Base-by-base conservation (phyloP, 2,113 vertebrate genomes). In the Agelaius tricolor region DNA sequence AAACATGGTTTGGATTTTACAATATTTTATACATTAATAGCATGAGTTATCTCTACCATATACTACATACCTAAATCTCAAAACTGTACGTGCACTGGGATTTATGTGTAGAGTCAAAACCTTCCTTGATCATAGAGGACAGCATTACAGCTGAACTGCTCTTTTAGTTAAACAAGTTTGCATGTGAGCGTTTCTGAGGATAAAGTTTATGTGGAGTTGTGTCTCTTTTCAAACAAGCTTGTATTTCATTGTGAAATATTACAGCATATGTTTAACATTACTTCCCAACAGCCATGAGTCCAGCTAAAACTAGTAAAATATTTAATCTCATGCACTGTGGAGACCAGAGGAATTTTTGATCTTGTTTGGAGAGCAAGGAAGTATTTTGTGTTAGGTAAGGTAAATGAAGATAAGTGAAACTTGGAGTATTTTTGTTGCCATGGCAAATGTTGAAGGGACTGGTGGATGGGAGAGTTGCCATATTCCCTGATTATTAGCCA, bases 81-180 rank as follows among this genome's bases (percentile, higher is more conserved):
- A 33, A 69, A 39, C 11, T 52, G 22, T 27, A 16, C 0, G 0
- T 68, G 30, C 47, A 16, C 31, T n/a, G 47, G 21, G 39, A 80
- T 68, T 79, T 57, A 39, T 14, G 7, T 13, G 14, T 6, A 47
- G 30, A 73, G 27, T 18, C 58, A 43, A 63, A 10, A 75, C 17
- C 24, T 89, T 76, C 27, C 49, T n/a, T 52, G 54, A 6, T 10
- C 35, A 7, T 33, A 22, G 41, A 65, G 23, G 63, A 37, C 3
- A 51, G 7, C 16, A 13, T 35, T 78, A 31, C 21, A 59, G 33
- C 46, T 66, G 26, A 55, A 31, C 23, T 35, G 12, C 52, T 85
- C 20, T 54, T 66, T 52, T 44, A 52, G 41, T 41, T 72, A 55
- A 87, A 66, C 24, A 58, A 52, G 11, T 31, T 76, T 62, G 15